Evolutionary conservation across 1,140 invertebrate genomes (phyloP).

Genomic region (Cardiocondyla obscurior): DNA sequence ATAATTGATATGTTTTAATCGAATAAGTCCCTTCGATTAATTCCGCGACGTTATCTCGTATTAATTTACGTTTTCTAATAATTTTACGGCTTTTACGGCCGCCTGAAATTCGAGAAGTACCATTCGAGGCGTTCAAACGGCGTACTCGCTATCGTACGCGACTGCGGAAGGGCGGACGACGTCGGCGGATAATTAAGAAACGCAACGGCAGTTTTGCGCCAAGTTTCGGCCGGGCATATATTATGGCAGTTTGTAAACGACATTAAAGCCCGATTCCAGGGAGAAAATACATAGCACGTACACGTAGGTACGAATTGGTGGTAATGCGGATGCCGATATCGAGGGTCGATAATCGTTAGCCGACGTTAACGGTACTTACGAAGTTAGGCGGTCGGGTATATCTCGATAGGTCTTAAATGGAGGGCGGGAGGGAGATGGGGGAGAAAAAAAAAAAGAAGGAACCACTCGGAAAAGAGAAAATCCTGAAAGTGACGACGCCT

Average conservation of each 20-base stretch:
- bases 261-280: conserved; percentile 56
- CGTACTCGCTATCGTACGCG: conserved; percentile 18
- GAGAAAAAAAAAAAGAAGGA: conserved; percentile 6
- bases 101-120: conserved; percentile 11
- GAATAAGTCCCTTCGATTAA: not conserved
- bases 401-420: conserved; percentile 19
- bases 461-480: not conserved
- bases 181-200: conserved; percentile 54
- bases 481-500: not conserved
- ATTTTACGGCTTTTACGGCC: conserved; percentile 29
- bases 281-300: conserved; percentile 42
- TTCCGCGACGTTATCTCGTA: not conserved
- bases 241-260: conserved; percentile 55
- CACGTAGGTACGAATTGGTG: conserved; percentile 44
- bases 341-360: conserved; percentile 67
- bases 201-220: conserved; percentile 36
- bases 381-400: conserved; percentile 35
- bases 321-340: conserved; percentile 62
- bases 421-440: not conserved
- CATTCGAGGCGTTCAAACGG: not conserved
- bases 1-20: not conserved
- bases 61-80: not conserved
- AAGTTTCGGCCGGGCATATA: conserved; percentile 47
- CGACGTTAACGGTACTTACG: conserved; percentile 62
- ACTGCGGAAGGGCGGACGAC: conserved; percentile 20